Evolutionary conservation across 2,113 vertebrate genomes (phyloP).

Genomic region (Sakesphorus luctuosus): DNA sequence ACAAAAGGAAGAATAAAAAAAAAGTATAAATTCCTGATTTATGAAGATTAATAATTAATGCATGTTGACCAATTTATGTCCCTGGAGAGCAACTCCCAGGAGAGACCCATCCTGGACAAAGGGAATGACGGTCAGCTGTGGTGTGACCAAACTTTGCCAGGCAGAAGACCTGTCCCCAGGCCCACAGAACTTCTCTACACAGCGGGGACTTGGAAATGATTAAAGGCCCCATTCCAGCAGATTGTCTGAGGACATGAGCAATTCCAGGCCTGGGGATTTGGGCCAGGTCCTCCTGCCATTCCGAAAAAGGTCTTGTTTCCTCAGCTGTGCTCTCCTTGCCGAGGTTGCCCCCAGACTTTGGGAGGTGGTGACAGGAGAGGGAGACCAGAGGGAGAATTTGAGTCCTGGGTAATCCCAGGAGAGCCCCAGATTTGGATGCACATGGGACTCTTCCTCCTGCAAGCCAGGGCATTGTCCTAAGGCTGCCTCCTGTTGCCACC

Average conservation of each 20-base stretch:
- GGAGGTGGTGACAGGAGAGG: background rate
- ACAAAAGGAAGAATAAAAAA: background rate
- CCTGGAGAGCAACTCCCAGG: background rate
- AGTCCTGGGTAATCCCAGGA: background rate
- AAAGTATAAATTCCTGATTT: background rate
- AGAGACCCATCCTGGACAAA: background rate
- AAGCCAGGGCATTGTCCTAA: background rate
- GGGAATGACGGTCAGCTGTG: background rate
- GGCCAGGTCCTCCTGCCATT: background rate
- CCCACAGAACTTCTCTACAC: background rate
- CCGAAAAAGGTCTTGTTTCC: background rate
- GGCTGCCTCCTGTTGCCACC: background rate
- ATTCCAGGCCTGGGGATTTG: background rate
- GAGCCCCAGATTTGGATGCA: background rate
- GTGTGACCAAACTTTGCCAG: background rate
- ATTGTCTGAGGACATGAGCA: background rate
- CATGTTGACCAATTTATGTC: background rate
- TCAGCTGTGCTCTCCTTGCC: background rate
- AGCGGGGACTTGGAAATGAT: background rate
- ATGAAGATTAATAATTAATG: background rate
- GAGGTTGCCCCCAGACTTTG: background rate
- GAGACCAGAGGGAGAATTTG: background rate
- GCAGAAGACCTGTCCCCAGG: background rate
- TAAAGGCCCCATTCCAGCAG: background rate
- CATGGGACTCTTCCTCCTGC: accelerated